Evolutionary conservation across 2,797 vertebrate species (phyloP).

Genomic region (Chrysocyon brachyurus): DNA sequence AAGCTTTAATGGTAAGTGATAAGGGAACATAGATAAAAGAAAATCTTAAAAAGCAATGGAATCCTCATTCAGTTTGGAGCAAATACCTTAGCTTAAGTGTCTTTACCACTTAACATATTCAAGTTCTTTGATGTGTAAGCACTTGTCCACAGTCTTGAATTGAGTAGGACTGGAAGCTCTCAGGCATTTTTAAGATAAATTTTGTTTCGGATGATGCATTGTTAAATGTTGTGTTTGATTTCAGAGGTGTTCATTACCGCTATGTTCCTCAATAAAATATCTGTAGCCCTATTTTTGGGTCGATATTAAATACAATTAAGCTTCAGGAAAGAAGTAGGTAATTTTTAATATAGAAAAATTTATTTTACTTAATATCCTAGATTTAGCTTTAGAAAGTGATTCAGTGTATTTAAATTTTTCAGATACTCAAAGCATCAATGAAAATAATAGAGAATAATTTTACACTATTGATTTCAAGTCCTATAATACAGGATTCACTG

Average conservation of each 20-base stretch:
- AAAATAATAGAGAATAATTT: slow-evolving; percentile 9
- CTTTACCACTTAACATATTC: slow-evolving; percentile 44
- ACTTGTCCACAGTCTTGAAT: slow-evolving; percentile 18
- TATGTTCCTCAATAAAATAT: slow-evolving; percentile 55
- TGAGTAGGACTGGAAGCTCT: slow-evolving; percentile 13
- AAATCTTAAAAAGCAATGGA: slow-evolving; percentile 57
- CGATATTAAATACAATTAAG: background rate
- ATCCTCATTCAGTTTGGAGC: slow-evolving; percentile 64
- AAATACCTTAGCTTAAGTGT: slow-evolving; percentile 64
- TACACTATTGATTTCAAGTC: background rate
- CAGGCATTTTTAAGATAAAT: background rate
- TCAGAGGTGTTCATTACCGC: slow-evolving; percentile 18
- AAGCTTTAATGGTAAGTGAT: slow-evolving; percentile 64
- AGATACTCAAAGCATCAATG: background rate
- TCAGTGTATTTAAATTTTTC: slow-evolving; percentile 44
- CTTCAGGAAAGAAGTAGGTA: slow-evolving; percentile 21
- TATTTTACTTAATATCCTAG: slow-evolving; percentile 58
- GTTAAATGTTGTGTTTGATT: slow-evolving; percentile 46
- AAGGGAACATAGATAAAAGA: slow-evolving; percentile 62
- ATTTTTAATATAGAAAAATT: slow-evolving; percentile 21
- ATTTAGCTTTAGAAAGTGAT: slow-evolving; percentile 51
- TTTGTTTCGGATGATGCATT: slow-evolving; percentile 23
- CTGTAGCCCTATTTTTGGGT: background rate
- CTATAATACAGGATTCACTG: background rate
- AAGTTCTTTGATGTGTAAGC: slow-evolving; percentile 42